Conservation (phyloP, 1,140 invertebrate species). For the Pentalonia nigronervosa region DNA sequence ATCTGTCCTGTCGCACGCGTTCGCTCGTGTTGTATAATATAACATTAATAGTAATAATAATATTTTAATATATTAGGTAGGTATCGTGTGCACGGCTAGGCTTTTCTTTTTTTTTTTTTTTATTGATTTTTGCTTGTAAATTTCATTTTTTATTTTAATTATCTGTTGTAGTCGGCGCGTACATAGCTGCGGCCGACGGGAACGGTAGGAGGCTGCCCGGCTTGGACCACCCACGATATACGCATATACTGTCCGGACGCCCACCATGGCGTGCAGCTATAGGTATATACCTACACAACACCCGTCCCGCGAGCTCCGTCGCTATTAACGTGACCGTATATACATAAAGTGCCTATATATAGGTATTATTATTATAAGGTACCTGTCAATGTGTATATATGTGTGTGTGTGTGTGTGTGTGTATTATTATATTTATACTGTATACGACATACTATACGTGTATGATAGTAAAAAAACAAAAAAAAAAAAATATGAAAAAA, state of each 20-base stretch:
- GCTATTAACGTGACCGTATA: background rate
- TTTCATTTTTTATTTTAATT: constrained; percentile 10
- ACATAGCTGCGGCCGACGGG: background rate
- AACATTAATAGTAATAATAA: background rate
- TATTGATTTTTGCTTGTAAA: constrained; percentile 18
- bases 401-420: too few relatives aligned
- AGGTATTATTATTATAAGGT: constrained; percentile 24
- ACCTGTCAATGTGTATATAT: background rate
- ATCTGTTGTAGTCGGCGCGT: background rate
- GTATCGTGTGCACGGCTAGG: background rate
- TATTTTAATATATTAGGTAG: background rate
- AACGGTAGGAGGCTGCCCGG: constrained; percentile 42
- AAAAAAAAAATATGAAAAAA: background rate
- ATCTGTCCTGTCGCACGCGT: background rate
- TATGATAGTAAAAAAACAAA: background rate
- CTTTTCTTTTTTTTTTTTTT: background rate
- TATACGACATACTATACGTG: background rate
- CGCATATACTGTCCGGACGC: constrained; percentile 6
- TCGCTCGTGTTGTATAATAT: background rate
- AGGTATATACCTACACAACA: constrained; percentile 10
- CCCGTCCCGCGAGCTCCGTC: background rate
- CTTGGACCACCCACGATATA: constrained; percentile 35
- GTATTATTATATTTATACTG: background rate
- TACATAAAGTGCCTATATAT: background rate
- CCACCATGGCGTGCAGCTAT: constrained; percentile 22